phyloP scores from a whole-genome alignment of 2,888 invertebrate genomes.

The Eupithecia insigniata region DNA sequence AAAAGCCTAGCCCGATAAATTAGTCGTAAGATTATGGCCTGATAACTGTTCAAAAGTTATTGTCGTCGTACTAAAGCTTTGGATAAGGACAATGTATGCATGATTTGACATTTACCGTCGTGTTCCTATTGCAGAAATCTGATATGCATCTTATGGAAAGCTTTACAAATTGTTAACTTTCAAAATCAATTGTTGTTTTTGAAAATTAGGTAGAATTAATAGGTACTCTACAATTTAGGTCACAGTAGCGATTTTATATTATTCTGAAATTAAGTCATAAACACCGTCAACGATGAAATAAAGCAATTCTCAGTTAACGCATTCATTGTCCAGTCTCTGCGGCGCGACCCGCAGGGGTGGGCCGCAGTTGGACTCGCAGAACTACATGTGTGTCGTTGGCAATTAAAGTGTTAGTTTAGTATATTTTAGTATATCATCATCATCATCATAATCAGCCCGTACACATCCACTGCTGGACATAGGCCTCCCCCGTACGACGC shows the following conservation, averaged over 20 bases:
- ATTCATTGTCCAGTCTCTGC: no score
- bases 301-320: no score
- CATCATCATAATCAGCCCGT: no score
- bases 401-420: no score
- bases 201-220: neutral
- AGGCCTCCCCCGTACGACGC: no score
- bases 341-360: no score
- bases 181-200: neutral
- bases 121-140: slow-evolving; percentile 3
- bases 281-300: no score
- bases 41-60: neutral
- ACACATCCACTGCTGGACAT: no score
- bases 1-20: neutral
- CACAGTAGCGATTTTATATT: neutral
- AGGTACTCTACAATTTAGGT: neutral
- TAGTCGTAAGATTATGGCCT: slow-evolving; percentile 2
- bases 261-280: neutral
- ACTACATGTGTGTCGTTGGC: no score
- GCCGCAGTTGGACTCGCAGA: no score
- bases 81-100: slow-evolving; percentile 32
- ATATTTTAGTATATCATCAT: no score
- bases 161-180: neutral
- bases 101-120: slow-evolving; percentile 30
- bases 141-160: neutral
- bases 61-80: neutral